Evolutionary conservation across 2,113 vertebrate species (phyloP).

Genomic region (Anguilla rostrata): DNA sequence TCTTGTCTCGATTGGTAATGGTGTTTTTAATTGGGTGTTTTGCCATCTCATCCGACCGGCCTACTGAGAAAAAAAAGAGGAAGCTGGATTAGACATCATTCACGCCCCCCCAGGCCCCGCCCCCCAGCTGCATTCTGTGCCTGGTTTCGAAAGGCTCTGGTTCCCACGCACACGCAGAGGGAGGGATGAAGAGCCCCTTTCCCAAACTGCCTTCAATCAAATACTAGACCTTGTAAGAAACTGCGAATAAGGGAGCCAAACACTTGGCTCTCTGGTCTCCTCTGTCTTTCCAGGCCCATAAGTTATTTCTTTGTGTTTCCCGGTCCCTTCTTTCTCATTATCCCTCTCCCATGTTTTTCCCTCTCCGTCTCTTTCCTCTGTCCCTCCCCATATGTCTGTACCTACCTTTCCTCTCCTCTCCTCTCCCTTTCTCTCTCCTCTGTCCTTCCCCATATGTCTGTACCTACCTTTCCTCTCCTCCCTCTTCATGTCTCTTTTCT

Average conservation of each 20-base stretch:
- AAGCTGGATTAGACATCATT: background rate
- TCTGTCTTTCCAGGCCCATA: background rate
- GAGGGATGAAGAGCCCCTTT: slow-evolving; percentile 1
- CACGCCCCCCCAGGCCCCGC: background rate
- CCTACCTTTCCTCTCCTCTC: background rate
- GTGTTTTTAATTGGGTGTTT: background rate
- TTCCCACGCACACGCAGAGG: background rate
- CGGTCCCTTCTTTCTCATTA: background rate
- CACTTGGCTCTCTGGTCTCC: background rate
- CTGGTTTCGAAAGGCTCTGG: background rate
- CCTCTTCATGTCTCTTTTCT: background rate
- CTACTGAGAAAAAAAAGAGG: background rate
- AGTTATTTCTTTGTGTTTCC: background rate
- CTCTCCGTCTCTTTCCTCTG: slow-evolving; percentile 16
- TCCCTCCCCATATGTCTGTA: slow-evolving; percentile 29
- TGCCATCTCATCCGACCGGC: background rate
- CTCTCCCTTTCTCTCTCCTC: background rate
- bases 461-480: background rate
- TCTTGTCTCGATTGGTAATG: background rate
- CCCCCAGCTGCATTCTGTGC: background rate
- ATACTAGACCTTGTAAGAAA: slow-evolving; percentile 60
- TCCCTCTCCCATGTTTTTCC: background rate
- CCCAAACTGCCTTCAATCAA: slow-evolving; percentile 64
- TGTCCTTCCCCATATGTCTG: too few species aligned
- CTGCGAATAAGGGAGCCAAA: slow-evolving; percentile 5